These are phyloP conservation scores for Cyanoliseus patagonus DNA, from an alignment of 2,113 vertebrate species.

Conservation along the genomic window DNA sequence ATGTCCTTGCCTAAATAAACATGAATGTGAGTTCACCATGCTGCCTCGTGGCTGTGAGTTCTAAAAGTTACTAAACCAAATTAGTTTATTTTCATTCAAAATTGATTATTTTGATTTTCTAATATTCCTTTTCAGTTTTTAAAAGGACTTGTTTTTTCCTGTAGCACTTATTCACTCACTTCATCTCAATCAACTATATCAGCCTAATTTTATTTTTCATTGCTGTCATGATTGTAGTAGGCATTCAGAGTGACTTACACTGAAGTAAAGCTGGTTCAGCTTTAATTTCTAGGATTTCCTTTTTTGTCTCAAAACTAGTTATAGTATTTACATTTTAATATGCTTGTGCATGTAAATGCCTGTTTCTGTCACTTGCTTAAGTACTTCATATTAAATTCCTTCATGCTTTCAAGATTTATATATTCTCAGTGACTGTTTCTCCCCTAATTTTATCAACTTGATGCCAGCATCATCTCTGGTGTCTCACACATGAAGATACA, in stretches of 20 bases:
- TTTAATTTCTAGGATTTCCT: neutral
- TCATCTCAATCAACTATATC: neutral
- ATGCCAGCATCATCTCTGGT: neutral
- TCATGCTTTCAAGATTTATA: neutral
- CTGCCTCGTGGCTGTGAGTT: neutral
- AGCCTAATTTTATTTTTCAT: neutral
- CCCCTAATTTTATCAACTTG: neutral
- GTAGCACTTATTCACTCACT: neutral
- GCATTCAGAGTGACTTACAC: neutral
- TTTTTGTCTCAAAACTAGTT: neutral
- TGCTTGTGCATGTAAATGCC: neutral
- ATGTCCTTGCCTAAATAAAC: neutral
- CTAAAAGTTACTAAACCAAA: neutral
- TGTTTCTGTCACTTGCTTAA: neutral
- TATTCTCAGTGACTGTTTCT: neutral
- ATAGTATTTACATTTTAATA: neutral
- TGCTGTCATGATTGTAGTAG: neutral
- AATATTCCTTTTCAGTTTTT: neutral
- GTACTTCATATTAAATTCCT: neutral
- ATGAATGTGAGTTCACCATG: neutral
- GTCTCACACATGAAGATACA: neutral
- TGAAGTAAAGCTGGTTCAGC: neutral
- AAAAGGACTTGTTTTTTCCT: neutral
- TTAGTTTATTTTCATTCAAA: neutral
- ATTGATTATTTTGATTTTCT: neutral